Evolutionary conservation across 2,888 invertebrate genomes (phyloP).

Genomic region (Archips crataeganus): DNA sequence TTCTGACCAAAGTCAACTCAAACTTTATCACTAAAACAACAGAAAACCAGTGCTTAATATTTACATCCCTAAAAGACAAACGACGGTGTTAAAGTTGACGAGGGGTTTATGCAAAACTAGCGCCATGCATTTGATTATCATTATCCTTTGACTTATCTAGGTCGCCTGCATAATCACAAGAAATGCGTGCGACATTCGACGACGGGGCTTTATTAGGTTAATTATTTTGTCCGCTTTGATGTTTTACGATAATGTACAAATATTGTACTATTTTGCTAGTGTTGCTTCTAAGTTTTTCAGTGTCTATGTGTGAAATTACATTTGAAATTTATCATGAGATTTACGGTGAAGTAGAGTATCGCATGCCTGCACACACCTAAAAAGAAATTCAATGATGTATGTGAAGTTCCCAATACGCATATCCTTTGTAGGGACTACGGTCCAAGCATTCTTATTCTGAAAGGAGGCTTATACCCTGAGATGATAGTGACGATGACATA

Average conservation of each 20-base stretch:
- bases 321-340: too few species aligned
- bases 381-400: too few species aligned
- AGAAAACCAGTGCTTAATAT: neutral
- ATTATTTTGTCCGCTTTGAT: slow-evolving; percentile 1
- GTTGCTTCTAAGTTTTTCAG: too few species aligned
- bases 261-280: neutral
- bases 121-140: slow-evolving; percentile 26
- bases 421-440: too few species aligned
- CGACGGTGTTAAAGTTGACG: slow-evolving; percentile 13
- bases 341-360: too few species aligned
- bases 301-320: too few species aligned
- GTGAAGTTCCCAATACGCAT: too few species aligned
- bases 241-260: neutral
- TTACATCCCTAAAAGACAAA: slow-evolving; percentile 15
- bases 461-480: too few species aligned
- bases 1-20: too few species aligned
- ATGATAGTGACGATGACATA: too few species aligned
- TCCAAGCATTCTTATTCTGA: too few species aligned
- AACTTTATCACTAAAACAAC: neutral
- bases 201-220: slow-evolving; percentile 12
- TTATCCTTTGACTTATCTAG: slow-evolving; percentile 16
- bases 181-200: slow-evolving; percentile 13
- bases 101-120: slow-evolving; percentile 20
- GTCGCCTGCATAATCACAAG: slow-evolving; percentile 10
- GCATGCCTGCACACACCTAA: too few species aligned